phyloP scores from a whole-genome alignment of 2,113 vertebrate genomes.

The Paralichthys olivaceus region DNA sequence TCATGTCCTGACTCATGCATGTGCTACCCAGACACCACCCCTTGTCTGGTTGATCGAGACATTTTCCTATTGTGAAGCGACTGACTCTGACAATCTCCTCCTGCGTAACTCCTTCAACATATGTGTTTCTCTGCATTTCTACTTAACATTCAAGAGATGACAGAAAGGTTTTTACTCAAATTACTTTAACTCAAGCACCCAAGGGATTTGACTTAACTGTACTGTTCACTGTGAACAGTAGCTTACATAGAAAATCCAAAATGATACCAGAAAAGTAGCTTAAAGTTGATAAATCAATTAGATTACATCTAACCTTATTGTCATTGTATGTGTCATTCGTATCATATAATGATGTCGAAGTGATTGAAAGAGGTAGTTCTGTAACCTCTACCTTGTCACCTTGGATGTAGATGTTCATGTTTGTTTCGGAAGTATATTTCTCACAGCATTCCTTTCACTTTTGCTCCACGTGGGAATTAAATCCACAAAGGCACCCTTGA shows the following conservation, averaged over 20 bases:
- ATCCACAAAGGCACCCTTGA: conserved; percentile 60
- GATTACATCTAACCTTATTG: neutral
- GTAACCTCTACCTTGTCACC: neutral
- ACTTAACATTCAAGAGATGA: neutral
- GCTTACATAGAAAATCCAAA: neutral
- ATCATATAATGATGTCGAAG: too few relatives aligned
- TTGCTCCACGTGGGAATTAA: conserved; percentile 23
- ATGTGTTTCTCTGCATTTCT: conserved; percentile 37
- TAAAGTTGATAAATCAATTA: conserved; percentile 1
- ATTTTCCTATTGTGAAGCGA: too few relatives aligned
- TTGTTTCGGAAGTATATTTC: conserved; percentile 20
- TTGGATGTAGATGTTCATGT: neutral
- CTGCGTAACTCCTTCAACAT: too few relatives aligned
- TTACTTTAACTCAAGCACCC: neutral
- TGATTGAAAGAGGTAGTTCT: too few relatives aligned
- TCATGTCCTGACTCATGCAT: too few relatives aligned
- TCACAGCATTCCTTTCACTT: conserved; percentile 47
- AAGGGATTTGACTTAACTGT: conserved; percentile 8
- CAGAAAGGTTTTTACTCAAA: neutral
- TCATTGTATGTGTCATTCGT: neutral
- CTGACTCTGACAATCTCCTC: too few relatives aligned
- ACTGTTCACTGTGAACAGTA: neutral
- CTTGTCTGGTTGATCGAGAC: too few relatives aligned
- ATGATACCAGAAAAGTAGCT: neutral
- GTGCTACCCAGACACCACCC: too few relatives aligned